Percentiles rank a stretch among this genome's conserved stretches.
Evolutionary conservation across 1,140 invertebrate genomes (phyloP).

Genomic region (Chironomus striatipennis): DNA sequence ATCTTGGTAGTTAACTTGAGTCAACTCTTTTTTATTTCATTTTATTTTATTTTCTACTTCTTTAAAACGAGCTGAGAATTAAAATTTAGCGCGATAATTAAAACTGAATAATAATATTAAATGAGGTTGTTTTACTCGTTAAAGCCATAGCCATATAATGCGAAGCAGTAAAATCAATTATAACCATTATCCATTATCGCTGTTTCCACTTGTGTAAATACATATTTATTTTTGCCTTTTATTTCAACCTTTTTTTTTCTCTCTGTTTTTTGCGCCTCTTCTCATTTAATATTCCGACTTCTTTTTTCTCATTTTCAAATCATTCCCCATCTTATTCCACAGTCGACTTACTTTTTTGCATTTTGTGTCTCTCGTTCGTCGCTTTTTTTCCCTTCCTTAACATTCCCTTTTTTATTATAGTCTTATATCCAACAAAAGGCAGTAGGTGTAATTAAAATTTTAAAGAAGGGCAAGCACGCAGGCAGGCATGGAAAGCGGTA

Average conservation of each 20-base stretch:
- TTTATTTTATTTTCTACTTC: too few relatives aligned
- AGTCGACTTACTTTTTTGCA: neutral
- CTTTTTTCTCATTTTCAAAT: neutral
- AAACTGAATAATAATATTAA: conserved; percentile 24
- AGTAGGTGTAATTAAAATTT: conserved; percentile 23
- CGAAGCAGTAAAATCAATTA: conserved; percentile 23
- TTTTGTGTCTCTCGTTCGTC: neutral
- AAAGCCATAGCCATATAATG: conserved; percentile 22
- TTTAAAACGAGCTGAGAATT: conserved; percentile 31
- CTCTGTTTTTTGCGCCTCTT: conserved; percentile 2
- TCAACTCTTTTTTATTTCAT: neutral
- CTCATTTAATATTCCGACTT: conserved; percentile 2
- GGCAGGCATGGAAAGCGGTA: neutral
- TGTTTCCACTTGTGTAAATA: conserved; percentile 22
- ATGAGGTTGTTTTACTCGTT: conserved; percentile 23
- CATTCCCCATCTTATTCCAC: neutral
- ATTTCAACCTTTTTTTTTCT: neutral
- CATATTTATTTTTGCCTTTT: conserved; percentile 4
- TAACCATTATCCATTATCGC: conserved; percentile 21
- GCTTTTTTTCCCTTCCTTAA: neutral
- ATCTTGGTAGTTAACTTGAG: neutral
- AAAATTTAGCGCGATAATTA: conserved; percentile 22
- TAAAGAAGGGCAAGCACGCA: conserved; percentile 5
- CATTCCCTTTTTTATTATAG: neutral
- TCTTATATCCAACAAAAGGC: neutral